Evolutionary conservation across 1,140 invertebrate genomes (phyloP).

Genomic region (Drosophila paulistorum): DNA sequence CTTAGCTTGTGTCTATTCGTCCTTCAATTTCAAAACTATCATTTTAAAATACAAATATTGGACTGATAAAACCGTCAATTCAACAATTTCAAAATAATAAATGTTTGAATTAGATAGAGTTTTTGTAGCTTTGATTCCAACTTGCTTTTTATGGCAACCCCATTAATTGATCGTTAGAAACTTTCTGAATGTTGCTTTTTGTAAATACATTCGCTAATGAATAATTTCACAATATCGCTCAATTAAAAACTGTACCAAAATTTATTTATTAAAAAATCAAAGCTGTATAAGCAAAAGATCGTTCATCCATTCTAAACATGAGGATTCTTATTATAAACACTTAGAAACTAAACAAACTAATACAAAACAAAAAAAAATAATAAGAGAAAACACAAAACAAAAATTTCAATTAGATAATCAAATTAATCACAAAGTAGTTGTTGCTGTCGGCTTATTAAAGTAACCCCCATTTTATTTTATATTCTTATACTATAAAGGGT

Average conservation of each 20-base stretch:
- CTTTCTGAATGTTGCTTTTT: too few species aligned
- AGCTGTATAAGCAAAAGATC: slow-evolving; percentile 32
- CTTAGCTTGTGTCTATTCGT: too few species aligned
- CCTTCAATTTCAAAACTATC: too few species aligned
- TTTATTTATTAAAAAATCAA: slow-evolving; percentile 40
- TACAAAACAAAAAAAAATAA: slow-evolving; percentile 15
- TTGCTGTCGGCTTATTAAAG: slow-evolving; percentile 21
- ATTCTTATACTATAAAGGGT: background rate
- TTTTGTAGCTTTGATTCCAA: too few species aligned
- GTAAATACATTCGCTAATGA: too few species aligned
- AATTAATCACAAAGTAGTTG: slow-evolving; percentile 36
- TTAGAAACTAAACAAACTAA: slow-evolving; percentile 30
- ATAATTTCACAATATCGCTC: background rate
- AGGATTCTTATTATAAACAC: slow-evolving; percentile 23
- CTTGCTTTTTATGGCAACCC: too few species aligned
- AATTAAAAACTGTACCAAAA: slow-evolving; percentile 41
- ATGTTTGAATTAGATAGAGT: too few species aligned
- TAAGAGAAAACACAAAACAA: slow-evolving; percentile 33
- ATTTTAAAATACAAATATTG: too few species aligned
- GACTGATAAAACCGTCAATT: too few species aligned
- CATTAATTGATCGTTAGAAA: too few species aligned
- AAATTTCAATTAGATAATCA: slow-evolving; percentile 26
- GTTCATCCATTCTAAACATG: too few species aligned
- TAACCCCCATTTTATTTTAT: slow-evolving; percentile 1
- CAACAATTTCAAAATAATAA: too few species aligned